phyloP scores from a whole-genome alignment of 2,113 vertebrate species.

The Panthera tigris region DNA sequence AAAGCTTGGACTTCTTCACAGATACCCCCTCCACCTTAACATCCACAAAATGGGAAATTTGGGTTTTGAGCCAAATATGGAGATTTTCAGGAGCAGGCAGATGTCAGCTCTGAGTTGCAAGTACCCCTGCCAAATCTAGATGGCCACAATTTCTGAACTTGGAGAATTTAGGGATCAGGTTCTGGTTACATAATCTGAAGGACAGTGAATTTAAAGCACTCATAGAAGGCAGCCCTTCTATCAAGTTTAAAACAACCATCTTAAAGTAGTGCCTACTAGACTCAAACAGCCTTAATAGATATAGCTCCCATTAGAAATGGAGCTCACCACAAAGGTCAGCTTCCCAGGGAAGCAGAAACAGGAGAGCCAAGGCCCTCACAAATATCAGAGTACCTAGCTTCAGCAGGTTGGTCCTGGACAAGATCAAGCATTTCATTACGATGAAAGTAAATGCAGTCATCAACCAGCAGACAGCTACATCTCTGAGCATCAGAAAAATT shows the following conservation, averaged over 20 bases:
- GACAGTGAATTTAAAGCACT: neutral
- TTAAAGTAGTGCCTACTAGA: neutral
- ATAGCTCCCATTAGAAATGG: neutral
- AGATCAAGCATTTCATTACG: neutral
- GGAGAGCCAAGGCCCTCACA: neutral
- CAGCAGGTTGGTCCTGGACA: neutral
- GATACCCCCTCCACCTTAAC: neutral
- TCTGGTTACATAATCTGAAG: conserved; percentile 1
- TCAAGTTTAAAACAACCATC: neutral
- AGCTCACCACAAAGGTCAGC: neutral
- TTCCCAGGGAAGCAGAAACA: neutral
- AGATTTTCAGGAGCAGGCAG: conserved; percentile 31
- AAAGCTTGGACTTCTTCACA: neutral
- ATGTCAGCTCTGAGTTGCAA: neutral
- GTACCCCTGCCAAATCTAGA: neutral
- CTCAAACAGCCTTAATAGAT: neutral
- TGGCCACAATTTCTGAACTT: neutral
- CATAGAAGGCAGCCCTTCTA: neutral
- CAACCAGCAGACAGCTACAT: neutral
- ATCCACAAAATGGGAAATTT: conserved; percentile 16
- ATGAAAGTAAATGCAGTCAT: conserved; percentile 7
- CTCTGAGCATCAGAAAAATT: conserved; percentile 21
- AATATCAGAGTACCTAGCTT: neutral
- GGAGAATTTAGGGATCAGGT: neutral
- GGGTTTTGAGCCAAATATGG: neutral